Conservation (phyloP, 1,140 invertebrate species). For the Bombyx mandarina region DNA sequence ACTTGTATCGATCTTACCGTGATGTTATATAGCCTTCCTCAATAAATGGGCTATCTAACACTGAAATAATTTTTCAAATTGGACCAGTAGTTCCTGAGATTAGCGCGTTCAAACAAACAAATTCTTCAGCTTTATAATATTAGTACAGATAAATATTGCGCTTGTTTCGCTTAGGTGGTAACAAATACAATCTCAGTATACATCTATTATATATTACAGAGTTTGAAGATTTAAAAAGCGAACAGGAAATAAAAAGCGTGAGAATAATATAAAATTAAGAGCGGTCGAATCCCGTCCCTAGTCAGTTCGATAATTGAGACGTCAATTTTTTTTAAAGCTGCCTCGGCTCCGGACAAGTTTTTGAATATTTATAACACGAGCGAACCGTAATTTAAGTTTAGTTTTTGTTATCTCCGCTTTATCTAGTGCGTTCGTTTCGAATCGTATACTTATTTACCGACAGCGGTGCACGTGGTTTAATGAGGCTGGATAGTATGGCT, state of each 20-base stretch:
- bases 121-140: too few relatives aligned
- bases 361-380: constrained; percentile 64
- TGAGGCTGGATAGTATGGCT: neutral
- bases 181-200: neutral
- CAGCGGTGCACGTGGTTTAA: constrained; percentile 29
- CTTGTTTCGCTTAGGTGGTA: too few relatives aligned
- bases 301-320: constrained; percentile 56
- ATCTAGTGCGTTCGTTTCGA: constrained; percentile 40
- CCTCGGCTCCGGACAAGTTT: constrained; percentile 26
- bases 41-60: too few relatives aligned
- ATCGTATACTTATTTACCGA: constrained; percentile 12
- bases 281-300: constrained; percentile 8
- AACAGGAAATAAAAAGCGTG: constrained; percentile 61
- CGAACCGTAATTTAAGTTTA: constrained; percentile 55
- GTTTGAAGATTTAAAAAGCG: constrained; percentile 15
- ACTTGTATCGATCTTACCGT: too few relatives aligned
- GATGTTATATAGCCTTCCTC: too few relatives aligned
- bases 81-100: too few relatives aligned
- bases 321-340: constrained; percentile 54
- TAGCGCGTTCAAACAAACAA: too few relatives aligned
- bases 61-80: too few relatives aligned
- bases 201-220: neutral
- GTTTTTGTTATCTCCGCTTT: constrained; percentile 54
- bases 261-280: constrained; percentile 62
- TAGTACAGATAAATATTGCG: too few relatives aligned